Evolutionary conservation across 2,797 vertebrate species (phyloP), one percentile per base, ranked within the genome.

Genomic region (Cetoscarus ocellatus): DNA sequence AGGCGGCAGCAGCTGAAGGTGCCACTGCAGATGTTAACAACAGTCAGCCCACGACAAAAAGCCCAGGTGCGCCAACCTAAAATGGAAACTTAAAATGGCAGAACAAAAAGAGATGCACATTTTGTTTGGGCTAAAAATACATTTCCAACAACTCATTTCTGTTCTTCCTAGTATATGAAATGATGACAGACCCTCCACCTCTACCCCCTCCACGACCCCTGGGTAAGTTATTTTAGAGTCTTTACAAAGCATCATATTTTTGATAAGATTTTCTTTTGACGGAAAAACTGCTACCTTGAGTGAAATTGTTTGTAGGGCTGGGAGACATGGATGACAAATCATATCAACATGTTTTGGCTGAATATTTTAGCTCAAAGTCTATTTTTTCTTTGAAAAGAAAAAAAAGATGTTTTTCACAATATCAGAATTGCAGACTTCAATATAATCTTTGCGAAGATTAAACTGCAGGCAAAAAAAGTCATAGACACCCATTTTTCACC

Each of bases 101-200:
- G 4, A 44, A 44, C 12, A 44, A 14, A 44, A 44, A 6, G 13
- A 44, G 43, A 12, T 13, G 6, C 13, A 6, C 5, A 19, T 19
- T 19, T 3, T 9, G 10, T 10, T 10, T 3, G 9, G 10, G 47
- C 4, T 49, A 19, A 49, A 50, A 50, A 11, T 10, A 27, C 1
- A 27, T 18, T 6, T 27, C 18, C 17, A 8, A 8, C 12, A 14
- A 14, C 27, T 7, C 12, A 34, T 43, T 3, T 10, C 0, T 11
- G 61, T 7, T 57, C 67, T 34, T 36, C 63, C 3, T 65, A 89
- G 91, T 69, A 12, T 73, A 77, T 73, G 85, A 86, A 54, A 75
- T 42, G 40, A 54, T 1, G 6, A 51, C 49, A 40, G 50, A 61
- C 13, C 39, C 68, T 67, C 79, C 81, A 43, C 77, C 76, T 35